Base-by-base conservation (phyloP, 2,888 invertebrate species). In the Ceriagrion tenellum region DNA sequence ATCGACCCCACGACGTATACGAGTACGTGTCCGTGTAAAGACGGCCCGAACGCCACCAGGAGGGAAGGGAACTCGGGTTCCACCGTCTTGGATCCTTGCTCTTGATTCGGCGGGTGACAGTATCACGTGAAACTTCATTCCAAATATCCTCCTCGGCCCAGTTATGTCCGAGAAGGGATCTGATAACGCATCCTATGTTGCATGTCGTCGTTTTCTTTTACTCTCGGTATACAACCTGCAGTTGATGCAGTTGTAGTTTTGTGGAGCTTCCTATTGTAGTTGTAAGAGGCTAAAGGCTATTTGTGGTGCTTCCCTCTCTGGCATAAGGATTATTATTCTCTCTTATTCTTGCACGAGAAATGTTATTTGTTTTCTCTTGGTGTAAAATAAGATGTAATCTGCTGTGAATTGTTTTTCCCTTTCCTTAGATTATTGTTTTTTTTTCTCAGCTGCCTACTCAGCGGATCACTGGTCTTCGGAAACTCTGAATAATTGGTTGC, bases 261-360 rank as follows among this genome's bases (percentile, higher is more conserved):
- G 88, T 88, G 26, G 88, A n/a, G 88, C 88, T 88, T 88, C 40
- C 88, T 88, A 10, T 69, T 88, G 88, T 88, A 88, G 40, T 88
- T 47, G 13, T 40, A 23, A 88, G 47, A 18, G 88, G 88, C 88
- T 88, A 26, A 88, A 47, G 40, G 47, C 40, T n/a, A 88, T 47
- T 88, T 88, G 40, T 47, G 40, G 88, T 16, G 88, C 88, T 88
- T 88, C 88, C 47, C 47, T 47, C 40, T 26, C 69, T 69, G 69
- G 69, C 18, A 16, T 88, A 88, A 47, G 40, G 88, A 88, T 88
- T 88, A 40, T 18, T 23, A 8, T 8, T 69, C 69, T 69, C 26
- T 69, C 26, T 23, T 23, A 88, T 88, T 47, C 47, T 20, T 47
- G 35, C 18, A 23, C 26, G 23, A 88, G 47, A 88, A 47, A 88